phyloP scores from a whole-genome alignment of 2,113 vertebrate species.

The Caretta caretta region DNA sequence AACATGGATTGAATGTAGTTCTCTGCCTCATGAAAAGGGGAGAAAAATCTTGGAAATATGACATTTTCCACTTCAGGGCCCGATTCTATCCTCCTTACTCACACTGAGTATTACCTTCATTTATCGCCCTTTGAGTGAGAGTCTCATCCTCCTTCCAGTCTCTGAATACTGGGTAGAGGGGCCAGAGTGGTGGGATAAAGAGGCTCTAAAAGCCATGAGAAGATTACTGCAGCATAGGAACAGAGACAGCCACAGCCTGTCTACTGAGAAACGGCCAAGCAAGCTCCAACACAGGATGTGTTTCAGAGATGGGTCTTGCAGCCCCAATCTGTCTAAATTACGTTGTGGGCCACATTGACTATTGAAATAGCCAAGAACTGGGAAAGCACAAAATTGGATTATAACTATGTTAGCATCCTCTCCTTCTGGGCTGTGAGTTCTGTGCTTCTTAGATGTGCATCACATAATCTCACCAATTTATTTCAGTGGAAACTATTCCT shows the following conservation, averaged over 20 bases:
- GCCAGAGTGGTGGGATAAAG: too few species aligned
- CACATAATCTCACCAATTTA: not conserved
- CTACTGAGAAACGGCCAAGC: not conserved
- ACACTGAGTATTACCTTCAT: not conserved
- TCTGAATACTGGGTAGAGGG: not conserved
- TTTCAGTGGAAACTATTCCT: not conserved
- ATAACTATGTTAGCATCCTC: accelerated
- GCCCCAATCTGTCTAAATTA: not conserved
- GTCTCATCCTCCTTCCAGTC: not conserved
- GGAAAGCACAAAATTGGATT: not conserved
- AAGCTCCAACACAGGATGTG: not conserved
- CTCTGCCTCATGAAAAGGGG: not conserved
- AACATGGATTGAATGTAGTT: not conserved
- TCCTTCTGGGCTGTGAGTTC: not conserved
- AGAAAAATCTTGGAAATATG: accelerated
- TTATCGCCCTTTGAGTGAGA: not conserved
- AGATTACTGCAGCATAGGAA: not conserved
- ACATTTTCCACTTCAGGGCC: not conserved
- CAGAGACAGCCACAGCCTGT: not conserved
- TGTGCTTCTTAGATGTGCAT: not conserved
- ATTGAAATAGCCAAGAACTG: not conserved
- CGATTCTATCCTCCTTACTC: not conserved
- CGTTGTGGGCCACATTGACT: not conserved
- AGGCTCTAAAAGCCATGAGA: not conserved
- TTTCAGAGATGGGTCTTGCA: not conserved